Evolutionary conservation across 2,888 invertebrate genomes (phyloP).

Genomic region (Clistopyga incitator): DNA sequence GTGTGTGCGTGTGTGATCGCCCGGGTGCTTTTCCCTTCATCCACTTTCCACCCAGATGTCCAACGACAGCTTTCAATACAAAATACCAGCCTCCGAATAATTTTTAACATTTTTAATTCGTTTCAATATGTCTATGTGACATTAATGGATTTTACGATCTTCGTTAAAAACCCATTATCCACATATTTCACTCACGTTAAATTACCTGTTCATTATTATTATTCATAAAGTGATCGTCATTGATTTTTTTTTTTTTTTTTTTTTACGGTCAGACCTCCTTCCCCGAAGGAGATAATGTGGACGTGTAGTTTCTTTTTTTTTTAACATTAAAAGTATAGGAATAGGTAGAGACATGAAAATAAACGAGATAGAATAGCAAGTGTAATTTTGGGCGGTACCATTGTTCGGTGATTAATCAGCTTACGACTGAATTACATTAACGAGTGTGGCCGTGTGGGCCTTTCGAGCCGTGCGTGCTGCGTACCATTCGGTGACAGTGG

Average conservation of each 20-base stretch:
- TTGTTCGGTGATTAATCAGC: not conserved
- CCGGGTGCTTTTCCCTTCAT: slow-evolving; percentile 20
- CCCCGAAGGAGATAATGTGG: no score
- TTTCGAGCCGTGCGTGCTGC: slow-evolving; percentile 27
- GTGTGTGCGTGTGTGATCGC: slow-evolving; percentile 19
- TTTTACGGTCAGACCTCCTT: no score
- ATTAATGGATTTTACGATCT: not conserved
- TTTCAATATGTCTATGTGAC: not conserved
- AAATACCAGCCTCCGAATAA: not conserved
- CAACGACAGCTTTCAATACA: not conserved
- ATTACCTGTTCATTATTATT: no score
- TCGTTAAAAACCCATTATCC: slow-evolving; percentile 6
- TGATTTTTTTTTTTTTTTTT: no score
- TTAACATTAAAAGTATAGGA: no score
- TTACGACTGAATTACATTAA: slow-evolving; percentile 31
- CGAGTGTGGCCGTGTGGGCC: not conserved
- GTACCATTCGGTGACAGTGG: slow-evolving; percentile 10
- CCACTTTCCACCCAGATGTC: slow-evolving; percentile 10
- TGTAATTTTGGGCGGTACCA: not conserved
- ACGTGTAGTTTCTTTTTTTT: no score
- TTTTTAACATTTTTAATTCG: not conserved
- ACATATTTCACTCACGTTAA: not conserved
- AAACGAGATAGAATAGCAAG: not conserved
- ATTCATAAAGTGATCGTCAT: not conserved
- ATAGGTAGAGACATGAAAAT: not conserved